Base-by-base conservation (phyloP, 2,113 vertebrate genomes). In the Lasiurus borealis region DNA sequence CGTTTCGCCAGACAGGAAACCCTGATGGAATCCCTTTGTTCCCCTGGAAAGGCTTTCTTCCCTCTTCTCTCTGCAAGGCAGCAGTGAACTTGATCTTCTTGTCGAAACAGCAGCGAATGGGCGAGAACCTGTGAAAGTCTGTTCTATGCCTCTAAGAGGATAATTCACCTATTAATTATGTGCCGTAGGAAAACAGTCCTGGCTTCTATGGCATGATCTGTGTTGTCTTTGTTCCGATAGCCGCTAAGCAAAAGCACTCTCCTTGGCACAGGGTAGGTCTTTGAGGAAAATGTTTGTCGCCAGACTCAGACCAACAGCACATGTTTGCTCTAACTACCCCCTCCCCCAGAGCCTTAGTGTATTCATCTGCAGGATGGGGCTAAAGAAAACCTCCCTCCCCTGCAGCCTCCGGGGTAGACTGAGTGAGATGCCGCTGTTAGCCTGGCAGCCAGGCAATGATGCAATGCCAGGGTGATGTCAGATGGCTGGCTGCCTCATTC, bases 121-220 rank as follows among this genome's bases (percentile, higher is more conserved):
- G 62, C n/a, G 8, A 82, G 68, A 66, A 29, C 14, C 2, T 77
- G 72, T 83, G 44, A 73, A 85, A 71, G 50, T 76, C 25, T 80
- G 7, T 90, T 75, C n/a, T 15, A 23, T 62, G 25, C 75, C n/a
- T 86, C 85, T 44, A 2, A 31, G 71, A 88, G 85, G 92, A 54
- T 82, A 73, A 73, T 91, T 93, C 57, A 81, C 77, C 57, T 72
- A 15, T 83, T 68, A 62, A 23, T 96, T 88, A 48, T 4, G 29
- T 77, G 88, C 64, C 46, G 4, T 19, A 23, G 57, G 59, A 19
- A 46, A 81, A 31, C 19, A 76, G 46, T 40, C 18, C 71, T n/a
- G 54, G 36, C 46, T 81, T 86, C 91, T 23, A 11, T 5, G 72
- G 40, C 25, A 3, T 10, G 29, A 8, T 36, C 14, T 21, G 5